Conservation (phyloP, 2,888 invertebrate genomes). For the Drosophila pullipes region DNA sequence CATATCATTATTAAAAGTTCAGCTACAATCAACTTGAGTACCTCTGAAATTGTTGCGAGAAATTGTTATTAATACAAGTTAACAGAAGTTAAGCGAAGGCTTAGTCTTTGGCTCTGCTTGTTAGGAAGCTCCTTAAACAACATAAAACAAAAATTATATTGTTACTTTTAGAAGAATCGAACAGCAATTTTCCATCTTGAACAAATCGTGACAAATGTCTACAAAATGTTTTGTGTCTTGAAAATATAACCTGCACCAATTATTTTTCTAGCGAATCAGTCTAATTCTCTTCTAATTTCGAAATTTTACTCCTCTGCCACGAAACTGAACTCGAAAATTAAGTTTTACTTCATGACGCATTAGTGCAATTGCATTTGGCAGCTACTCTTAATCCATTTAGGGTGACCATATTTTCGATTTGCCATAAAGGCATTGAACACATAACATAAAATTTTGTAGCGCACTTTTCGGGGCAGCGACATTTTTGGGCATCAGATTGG, state of each 20-base stretch:
- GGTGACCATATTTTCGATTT: constrained; percentile 56
- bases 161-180: not conserved
- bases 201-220: not conserved
- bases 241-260: not conserved
- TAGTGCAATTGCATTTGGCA: not conserved
- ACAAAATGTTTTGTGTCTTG: not conserved
- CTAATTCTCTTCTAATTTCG: not conserved
- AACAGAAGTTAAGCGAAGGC: not conserved
- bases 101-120: not conserved
- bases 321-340: not conserved
- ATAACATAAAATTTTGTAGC: constrained; percentile 52
- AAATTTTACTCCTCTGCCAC: not conserved
- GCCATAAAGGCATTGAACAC: constrained; percentile 46
- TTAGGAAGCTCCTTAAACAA: not conserved
- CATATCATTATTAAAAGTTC: constrained; percentile 22
- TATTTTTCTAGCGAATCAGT: not conserved
- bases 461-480: constrained; percentile 36
- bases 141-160: not conserved
- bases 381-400: not conserved
- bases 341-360: no score
- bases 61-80: not conserved
- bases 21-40: constrained; percentile 28
- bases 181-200: not conserved
- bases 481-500: constrained; percentile 23
- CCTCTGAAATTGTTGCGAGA: not conserved